A percentile compares a stretch with the other conserved stretches of the same genome.
Conservation (phyloP, 1,140 invertebrate genomes). For the Trypoxylus dichotomus region DNA sequence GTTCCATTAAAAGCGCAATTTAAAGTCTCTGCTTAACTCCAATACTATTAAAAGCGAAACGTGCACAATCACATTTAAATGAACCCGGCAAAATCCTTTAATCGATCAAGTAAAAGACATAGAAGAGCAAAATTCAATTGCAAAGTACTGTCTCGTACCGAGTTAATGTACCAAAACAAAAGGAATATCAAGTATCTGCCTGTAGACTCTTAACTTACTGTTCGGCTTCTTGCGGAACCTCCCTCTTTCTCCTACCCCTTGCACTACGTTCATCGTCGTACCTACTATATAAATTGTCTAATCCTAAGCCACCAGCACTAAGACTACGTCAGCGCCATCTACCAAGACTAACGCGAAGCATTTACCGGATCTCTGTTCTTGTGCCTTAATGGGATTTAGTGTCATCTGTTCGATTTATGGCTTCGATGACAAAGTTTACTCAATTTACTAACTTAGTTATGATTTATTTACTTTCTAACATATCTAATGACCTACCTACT, state of each 20-base stretch:
- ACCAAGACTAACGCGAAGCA: constrained; percentile 9
- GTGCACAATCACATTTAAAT: not conserved
- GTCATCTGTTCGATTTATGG: constrained; percentile 21
- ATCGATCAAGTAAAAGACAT: not conserved
- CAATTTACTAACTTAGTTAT: constrained; percentile 31
- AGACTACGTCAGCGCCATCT: constrained; percentile 14
- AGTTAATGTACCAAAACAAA: constrained; percentile 2
- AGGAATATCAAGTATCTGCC: not conserved
- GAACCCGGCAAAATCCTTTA: not conserved
- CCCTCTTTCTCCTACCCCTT: not conserved
- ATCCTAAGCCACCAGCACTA: not conserved
- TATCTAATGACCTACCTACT: constrained; percentile 9
- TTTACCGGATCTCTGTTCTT: constrained; percentile 16
- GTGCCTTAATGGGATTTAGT: constrained; percentile 17
- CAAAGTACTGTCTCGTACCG: not conserved
- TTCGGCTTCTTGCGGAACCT: not conserved
- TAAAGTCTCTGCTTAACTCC: not conserved
- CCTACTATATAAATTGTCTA: constrained; percentile 2
- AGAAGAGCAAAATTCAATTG: not conserved
- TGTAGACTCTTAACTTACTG: not conserved
- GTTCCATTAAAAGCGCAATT: too few species aligned
- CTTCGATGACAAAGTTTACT: constrained; percentile 30
- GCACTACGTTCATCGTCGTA: not conserved
- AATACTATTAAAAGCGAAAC: not conserved
- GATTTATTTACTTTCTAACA: constrained; percentile 28